phyloP scores from a whole-genome alignment of 2,888 invertebrate genomes.

The Rhagonycha lutea region DNA sequence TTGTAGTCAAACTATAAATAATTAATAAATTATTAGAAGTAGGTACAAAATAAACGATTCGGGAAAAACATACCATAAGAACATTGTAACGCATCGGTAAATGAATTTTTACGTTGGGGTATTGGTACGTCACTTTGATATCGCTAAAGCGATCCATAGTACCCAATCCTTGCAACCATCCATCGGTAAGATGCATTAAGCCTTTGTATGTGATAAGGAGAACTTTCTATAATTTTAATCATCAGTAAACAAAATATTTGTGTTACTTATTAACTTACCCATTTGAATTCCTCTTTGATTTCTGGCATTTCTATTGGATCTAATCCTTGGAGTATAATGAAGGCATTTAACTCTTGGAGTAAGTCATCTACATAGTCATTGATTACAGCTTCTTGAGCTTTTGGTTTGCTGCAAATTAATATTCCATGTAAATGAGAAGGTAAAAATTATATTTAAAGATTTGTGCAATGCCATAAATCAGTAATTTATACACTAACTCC shows the following conservation, averaged over 20 bases:
- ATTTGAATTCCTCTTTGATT: not conserved
- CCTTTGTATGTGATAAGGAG: slow-evolving; percentile 59
- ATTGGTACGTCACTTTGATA: slow-evolving; percentile 43
- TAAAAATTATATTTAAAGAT: too few species aligned
- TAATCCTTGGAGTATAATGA: not conserved
- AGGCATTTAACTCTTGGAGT: not conserved
- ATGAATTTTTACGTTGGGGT: slow-evolving; percentile 3
- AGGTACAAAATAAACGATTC: not conserved
- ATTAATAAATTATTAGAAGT: not conserved
- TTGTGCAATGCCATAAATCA: too few species aligned
- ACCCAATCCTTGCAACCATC: slow-evolving; percentile 57
- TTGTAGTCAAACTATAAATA: slow-evolving; percentile 58
- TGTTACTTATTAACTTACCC: not conserved
- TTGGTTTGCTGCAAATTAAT: not conserved
- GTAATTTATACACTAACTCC: too few species aligned
- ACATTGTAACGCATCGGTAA: slow-evolving; percentile 24
- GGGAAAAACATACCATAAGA: slow-evolving; percentile 27
- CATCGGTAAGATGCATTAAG: slow-evolving; percentile 57
- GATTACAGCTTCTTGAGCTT: slow-evolving; percentile 2
- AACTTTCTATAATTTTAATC: slow-evolving; percentile 39
- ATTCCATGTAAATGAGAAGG: not conserved
- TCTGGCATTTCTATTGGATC: slow-evolving; percentile 5
- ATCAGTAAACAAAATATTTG: not conserved
- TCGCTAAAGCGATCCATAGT: slow-evolving; percentile 57
- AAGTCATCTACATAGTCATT: slow-evolving; percentile 11